A percentile compares a stretch with the other conserved stretches of the same genome.
Conservation (phyloP, 1,140 invertebrate genomes). For the Thereuonema tuberculata region DNA sequence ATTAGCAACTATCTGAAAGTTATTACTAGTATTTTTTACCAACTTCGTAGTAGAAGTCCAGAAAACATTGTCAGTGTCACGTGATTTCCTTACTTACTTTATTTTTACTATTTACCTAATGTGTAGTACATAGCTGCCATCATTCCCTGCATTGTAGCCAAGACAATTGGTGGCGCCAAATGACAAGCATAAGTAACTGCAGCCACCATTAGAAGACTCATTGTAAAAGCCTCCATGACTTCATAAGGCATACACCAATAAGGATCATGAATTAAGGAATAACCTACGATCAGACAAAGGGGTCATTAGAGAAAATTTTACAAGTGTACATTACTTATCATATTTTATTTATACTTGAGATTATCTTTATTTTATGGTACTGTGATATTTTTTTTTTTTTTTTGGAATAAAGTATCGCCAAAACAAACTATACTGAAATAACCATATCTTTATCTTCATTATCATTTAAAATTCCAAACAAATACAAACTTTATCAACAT, state of each 20-base stretch:
- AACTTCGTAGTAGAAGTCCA: neutral
- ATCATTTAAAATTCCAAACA: no score
- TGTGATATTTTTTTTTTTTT: no score
- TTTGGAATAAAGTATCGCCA: no score
- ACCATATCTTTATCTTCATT: no score
- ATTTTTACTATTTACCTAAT: conserved; percentile 42
- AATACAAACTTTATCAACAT: no score
- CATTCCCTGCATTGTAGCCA: conserved; percentile 65
- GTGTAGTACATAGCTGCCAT: conserved; percentile 68
- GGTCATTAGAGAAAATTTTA: no score
- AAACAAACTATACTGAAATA: no score
- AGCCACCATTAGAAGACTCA: conserved; percentile 63
- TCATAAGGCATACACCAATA: conserved; percentile 70
- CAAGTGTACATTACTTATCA: no score
- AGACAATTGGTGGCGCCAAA: conserved; percentile 59
- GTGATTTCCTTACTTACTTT: neutral
- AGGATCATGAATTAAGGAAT: conserved; percentile 64
- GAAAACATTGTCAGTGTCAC: neutral
- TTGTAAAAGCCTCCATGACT: conserved; percentile 67
- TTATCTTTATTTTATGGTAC: no score
- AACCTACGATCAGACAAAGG: conserved; percentile 40
- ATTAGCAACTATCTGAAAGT: no score
- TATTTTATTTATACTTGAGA: no score
- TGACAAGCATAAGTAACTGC: conserved; percentile 66
- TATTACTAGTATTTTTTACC: no score